A percentile compares a stretch with the other conserved stretches of the same genome.
Conservation (phyloP, 1,140 invertebrate species). For the Conus betulinus region DNA sequence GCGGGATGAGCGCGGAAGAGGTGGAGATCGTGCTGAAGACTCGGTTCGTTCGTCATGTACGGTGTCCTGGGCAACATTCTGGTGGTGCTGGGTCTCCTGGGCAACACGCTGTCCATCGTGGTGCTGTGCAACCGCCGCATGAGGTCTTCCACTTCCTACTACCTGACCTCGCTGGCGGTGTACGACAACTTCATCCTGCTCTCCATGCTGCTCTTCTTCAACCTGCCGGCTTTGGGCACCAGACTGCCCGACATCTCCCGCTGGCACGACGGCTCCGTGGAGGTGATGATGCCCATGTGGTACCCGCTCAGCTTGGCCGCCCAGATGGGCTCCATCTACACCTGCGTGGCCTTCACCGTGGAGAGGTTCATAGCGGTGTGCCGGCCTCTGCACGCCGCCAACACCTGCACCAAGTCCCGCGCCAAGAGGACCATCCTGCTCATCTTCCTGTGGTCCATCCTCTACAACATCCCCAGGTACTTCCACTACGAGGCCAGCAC, state of each 20-base stretch:
- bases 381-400: slow-evolving; percentile 87
- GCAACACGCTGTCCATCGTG: slow-evolving; percentile 70
- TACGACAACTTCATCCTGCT: slow-evolving; percentile 76
- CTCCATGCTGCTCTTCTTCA: slow-evolving; percentile 84
- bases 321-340: slow-evolving; percentile 90
- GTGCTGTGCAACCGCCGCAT: slow-evolving; percentile 70
- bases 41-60: slow-evolving; percentile 66
- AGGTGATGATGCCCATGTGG: slow-evolving; percentile 71
- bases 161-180: slow-evolving; percentile 71
- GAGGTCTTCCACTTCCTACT: slow-evolving; percentile 71
- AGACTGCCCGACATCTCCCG: slow-evolving; percentile 87
- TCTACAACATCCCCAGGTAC: slow-evolving; percentile 83
- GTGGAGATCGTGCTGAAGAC: slow-evolving; percentile 40
- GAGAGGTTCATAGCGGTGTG: slow-evolving; percentile 87
- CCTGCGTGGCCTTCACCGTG: slow-evolving; percentile 86
- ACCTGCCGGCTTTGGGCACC: slow-evolving; percentile 82
- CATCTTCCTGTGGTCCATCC: slow-evolving; percentile 81
- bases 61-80: slow-evolving; percentile 82
- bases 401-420: slow-evolving; percentile 82
- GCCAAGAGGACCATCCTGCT: slow-evolving; percentile 80
- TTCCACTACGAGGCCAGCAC: slow-evolving; percentile 79
- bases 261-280: slow-evolving; percentile 81
- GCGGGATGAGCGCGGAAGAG: not conserved
- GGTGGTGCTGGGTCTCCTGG: slow-evolving; percentile 76
- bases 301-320: slow-evolving; percentile 82